Evolutionary conservation across 2,113 vertebrate genomes (phyloP).

Genomic region (Bothrops jararaca): DNA sequence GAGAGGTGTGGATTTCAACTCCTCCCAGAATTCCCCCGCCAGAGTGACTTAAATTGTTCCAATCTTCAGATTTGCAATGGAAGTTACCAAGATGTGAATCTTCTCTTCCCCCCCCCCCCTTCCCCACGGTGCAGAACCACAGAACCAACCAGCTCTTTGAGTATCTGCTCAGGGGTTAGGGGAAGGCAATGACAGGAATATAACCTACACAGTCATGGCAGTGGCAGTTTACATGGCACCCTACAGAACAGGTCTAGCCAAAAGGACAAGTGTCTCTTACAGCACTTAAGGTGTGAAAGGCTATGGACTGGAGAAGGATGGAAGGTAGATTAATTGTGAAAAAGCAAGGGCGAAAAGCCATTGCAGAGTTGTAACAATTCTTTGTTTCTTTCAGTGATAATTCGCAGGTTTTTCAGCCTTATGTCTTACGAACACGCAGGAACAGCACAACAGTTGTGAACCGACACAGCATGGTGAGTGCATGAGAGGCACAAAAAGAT

Average conservation of each 20-base stretch:
- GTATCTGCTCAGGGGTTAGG: neutral
- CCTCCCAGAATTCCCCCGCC: no score
- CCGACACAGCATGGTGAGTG: constrained; percentile 84
- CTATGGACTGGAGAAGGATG: no score
- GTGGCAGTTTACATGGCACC: neutral
- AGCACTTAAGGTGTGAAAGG: neutral
- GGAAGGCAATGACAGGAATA: neutral
- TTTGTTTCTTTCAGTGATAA: constrained; percentile 76
- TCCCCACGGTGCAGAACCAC: neutral
- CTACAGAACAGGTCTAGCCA: neutral
- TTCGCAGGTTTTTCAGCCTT: constrained; percentile 90
- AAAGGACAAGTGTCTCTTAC: neutral
- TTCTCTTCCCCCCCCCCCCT: neutral
- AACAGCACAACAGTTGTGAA: constrained; percentile 92
- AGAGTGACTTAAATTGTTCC: no score
- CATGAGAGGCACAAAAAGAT: neutral
- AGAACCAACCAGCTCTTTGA: neutral
- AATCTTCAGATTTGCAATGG: neutral
- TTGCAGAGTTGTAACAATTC: neutral
- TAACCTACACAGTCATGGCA: neutral
- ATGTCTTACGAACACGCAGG: constrained; percentile 81
- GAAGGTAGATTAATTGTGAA: neutral
- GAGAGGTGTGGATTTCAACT: neutral
- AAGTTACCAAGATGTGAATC: neutral
- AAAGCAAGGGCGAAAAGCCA: neutral